Percentiles rank a stretch among this genome's conserved stretches.
These are phyloP conservation scores for Calyptomena viridis DNA, from an alignment of 2,113 vertebrate genomes.

Conservation along the genomic window DNA sequence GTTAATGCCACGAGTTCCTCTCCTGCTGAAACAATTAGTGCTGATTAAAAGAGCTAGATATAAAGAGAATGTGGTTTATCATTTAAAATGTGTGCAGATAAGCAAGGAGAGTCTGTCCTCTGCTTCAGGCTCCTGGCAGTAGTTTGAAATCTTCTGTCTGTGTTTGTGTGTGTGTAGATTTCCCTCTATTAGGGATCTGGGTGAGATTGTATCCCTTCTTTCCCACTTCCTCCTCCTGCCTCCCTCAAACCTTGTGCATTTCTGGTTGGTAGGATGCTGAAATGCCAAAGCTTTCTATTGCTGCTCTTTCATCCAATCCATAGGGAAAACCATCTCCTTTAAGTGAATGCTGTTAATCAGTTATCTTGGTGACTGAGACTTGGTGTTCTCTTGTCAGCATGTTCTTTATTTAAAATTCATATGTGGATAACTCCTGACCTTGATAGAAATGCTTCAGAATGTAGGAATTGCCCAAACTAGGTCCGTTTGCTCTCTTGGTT, in stretches of 20 bases:
- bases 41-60: background rate
- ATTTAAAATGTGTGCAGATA: background rate
- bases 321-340: background rate
- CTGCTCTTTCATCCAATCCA: background rate
- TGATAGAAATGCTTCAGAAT: background rate
- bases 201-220: rapidly evolving
- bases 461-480: background rate
- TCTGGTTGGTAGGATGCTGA: background rate
- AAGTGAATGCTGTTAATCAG: background rate
- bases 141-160: background rate
- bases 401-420: background rate
- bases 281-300: background rate
- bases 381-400: background rate
- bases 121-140: background rate
- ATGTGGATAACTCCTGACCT: background rate
- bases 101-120: background rate
- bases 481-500: background rate
- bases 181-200: background rate
- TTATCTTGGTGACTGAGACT: background rate
- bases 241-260: background rate
- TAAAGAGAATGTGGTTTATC: background rate
- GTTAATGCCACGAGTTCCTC: background rate
- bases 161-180: background rate
- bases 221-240: background rate
- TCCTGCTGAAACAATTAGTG: background rate